Percentiles rank a stretch among this genome's conserved stretches.
Conservation (phyloP, 2,888 invertebrate genomes). For the Tridacna gigas region DNA sequence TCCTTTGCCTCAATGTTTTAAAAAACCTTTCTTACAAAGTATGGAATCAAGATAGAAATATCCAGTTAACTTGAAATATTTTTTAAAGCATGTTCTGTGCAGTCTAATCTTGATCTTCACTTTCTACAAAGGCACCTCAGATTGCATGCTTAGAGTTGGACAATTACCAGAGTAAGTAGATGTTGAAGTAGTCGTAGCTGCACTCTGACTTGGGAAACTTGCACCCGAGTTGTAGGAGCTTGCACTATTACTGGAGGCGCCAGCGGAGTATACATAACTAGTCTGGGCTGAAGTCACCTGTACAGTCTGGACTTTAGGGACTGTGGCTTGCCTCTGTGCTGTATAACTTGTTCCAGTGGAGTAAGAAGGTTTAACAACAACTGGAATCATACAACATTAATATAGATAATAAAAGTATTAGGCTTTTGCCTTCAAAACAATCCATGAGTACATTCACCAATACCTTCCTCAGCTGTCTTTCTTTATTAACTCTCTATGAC, state of each 20-base stretch:
- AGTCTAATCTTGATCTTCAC: too few species aligned
- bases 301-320: conserved; percentile 77
- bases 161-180: conserved; percentile 70
- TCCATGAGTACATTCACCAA: too few species aligned
- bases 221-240: conserved; percentile 73
- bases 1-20: too few species aligned
- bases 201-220: conserved; percentile 54
- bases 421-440: too few species aligned
- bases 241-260: conserved; percentile 74
- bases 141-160: neutral
- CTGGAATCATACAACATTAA: conserved; percentile 26
- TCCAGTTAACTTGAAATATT: too few species aligned
- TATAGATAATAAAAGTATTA: neutral
- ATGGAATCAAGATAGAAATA: too few species aligned
- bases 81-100: too few species aligned
- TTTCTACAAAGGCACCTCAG: too few species aligned
- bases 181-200: conserved; percentile 74
- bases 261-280: conserved; percentile 80
- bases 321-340: conserved; percentile 74
- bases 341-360: conserved; percentile 78
- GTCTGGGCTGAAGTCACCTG: conserved; percentile 78
- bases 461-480: too few species aligned
- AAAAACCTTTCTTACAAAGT: too few species aligned
- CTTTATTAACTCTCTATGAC: too few species aligned
- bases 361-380: conserved; percentile 79